Evolutionary conservation across 2,888 invertebrate genomes (phyloP), one percentile per base, ranked within the genome.

Genomic region (Ernsta delagoae): DNA sequence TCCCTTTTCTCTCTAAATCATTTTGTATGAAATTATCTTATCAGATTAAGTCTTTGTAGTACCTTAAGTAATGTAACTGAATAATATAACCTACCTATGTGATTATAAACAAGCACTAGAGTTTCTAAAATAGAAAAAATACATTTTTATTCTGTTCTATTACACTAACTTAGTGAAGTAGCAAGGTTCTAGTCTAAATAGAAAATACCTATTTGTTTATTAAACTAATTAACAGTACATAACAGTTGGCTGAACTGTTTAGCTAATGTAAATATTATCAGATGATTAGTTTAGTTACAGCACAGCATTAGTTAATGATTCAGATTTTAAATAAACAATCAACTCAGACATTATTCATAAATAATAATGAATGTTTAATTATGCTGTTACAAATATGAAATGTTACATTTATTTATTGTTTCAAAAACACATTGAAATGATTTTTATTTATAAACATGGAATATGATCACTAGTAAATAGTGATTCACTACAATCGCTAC

Each of bases 271-370:
- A 24, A 24, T 5, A 45, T 7, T 45, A n/a, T 45, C 45, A n/a
- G n/a, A n/a, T n/a, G n/a, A 45, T n/a, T n/a, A 45, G 45, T 45
- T 45, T 45, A 45, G 45, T 45, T 24, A 24, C 24, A 24, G 24
- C 45, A 45, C 12, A 48, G 16, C 50, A 50, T 50, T 50, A 50
- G 50, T 50, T 50, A 50, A 50, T 48, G 48, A 48, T 12, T 45
- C 45, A 45, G n/a, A 48, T 48, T 48, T 48, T 16, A 48, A 12
- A 48, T 16, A 16, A 1, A 24, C 24, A 48, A 48, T 16, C 7
- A 48, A 48, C 1, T 11, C 5, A 16, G 3, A 16, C 16, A 2
- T 50, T 50, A 50, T 50, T 16, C 3, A 50, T 8, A 50, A 16
- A 24, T 24, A n/a, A n/a, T n/a, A 24, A 24, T 3, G 24, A 24